These are phyloP conservation scores for Trachelipus rathkii DNA, from an alignment of 1,140 invertebrate species.

Conservation along the genomic window DNA sequence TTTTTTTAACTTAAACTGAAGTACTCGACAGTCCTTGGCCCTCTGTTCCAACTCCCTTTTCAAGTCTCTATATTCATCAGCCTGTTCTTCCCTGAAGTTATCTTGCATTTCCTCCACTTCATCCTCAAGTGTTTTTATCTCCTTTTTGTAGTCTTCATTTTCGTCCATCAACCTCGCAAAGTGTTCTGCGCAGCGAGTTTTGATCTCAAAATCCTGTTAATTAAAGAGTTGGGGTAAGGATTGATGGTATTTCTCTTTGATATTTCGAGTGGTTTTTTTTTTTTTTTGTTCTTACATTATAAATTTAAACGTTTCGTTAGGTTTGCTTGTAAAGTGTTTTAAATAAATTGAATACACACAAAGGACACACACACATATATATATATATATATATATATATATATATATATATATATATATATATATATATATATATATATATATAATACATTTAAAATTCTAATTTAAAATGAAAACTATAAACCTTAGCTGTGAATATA, in stretches of 20 bases:
- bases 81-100: conserved; percentile 94
- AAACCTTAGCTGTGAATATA: too few species aligned
- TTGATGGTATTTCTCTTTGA: not conserved
- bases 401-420: too few species aligned
- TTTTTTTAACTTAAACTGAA: conserved; percentile 97
- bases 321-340: too few species aligned
- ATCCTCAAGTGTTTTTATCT: conserved; percentile 85
- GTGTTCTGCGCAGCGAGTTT: conserved; percentile 79
- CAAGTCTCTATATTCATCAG: conserved; percentile 90
- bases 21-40: conserved; percentile 96
- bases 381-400: too few species aligned
- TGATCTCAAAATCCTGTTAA: conserved; percentile 57
- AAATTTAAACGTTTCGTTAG: too few species aligned
- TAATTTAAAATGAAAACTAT: too few species aligned
- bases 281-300: too few species aligned
- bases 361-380: too few species aligned
- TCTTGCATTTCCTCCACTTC: conserved; percentile 99
- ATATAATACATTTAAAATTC: too few species aligned
- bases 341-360: too few species aligned
- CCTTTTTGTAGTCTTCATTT: conserved; percentile 91
- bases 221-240: not conserved
- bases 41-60: conserved; percentile 89
- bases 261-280: not conserved
- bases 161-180: conserved; percentile 93
- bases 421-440: too few species aligned